phyloP scores from a whole-genome alignment of 2,888 invertebrate genomes.

The Sympetrum striolatum region DNA sequence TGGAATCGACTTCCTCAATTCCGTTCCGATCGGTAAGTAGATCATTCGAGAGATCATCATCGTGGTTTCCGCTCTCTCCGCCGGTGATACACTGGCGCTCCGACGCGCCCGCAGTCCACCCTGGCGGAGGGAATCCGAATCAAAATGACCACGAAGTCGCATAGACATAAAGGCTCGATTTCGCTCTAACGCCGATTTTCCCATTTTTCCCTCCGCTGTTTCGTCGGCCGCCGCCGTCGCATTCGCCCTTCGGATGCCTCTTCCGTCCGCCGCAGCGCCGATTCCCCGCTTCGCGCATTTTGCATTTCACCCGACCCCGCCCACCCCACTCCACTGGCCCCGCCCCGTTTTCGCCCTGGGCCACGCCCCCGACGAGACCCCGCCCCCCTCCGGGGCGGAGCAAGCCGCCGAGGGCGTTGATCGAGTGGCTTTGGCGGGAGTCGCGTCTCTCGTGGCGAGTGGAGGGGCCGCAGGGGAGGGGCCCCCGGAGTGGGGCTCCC shows the following conservation, averaged over 20 bases:
- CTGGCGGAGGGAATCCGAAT: constrained; percentile 29
- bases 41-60: too few relatives aligned
- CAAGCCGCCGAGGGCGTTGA: constrained; percentile 6
- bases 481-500: not conserved
- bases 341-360: not conserved
- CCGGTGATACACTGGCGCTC: not conserved
- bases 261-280: not conserved
- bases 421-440: constrained; percentile 37
- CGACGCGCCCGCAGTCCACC: not conserved
- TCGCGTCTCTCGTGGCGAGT: constrained; percentile 3
- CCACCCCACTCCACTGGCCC: not conserved
- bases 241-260: not conserved
- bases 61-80: not conserved
- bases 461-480: not conserved
- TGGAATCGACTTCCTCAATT: too few relatives aligned
- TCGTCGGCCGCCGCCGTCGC: not conserved
- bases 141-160: not conserved
- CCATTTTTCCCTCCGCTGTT: not conserved
- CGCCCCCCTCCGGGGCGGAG: not conserved
- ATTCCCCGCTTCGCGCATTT: not conserved
- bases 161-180: too few relatives aligned
- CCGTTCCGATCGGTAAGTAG: too few relatives aligned
- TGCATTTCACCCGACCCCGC: not conserved
- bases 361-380: constrained; percentile 10
- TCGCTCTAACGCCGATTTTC: not conserved